These are phyloP conservation scores for Pocota personata DNA, from an alignment of 2,888 invertebrate species.

Conservation along the genomic window DNA sequence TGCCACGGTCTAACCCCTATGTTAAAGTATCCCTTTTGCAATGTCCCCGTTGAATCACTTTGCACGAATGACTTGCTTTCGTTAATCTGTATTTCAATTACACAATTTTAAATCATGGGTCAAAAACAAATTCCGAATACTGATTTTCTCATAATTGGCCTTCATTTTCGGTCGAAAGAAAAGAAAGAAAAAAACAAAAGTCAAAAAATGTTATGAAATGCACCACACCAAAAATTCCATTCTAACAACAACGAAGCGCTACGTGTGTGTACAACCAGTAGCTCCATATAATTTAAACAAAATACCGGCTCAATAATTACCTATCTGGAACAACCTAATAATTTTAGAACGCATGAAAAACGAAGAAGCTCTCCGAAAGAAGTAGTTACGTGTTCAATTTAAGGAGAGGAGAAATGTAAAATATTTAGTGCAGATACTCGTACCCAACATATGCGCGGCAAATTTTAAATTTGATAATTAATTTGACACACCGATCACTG, in stretches of 20 bases:
- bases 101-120: constrained; percentile 30
- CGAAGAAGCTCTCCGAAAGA: constrained; percentile 43
- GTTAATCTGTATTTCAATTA: constrained; percentile 61
- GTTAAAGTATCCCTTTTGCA: constrained; percentile 29
- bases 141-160: constrained; percentile 60
- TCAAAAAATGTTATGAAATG: constrained; percentile 48
- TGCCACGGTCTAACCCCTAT: constrained; percentile 36
- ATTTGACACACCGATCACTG: constrained; percentile 52
- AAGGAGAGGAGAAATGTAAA: constrained; percentile 32
- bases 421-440: constrained; percentile 61
- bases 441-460: constrained; percentile 57
- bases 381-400: constrained; percentile 46
- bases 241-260: constrained; percentile 61
- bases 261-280: constrained; percentile 68
- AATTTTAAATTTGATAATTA: constrained; percentile 43
- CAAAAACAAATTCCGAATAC: constrained; percentile 32
- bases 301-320: constrained; percentile 72
- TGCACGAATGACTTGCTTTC: constrained; percentile 23
- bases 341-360: constrained; percentile 69
- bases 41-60: constrained; percentile 13
- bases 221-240: constrained; percentile 60
- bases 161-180: constrained; percentile 17
- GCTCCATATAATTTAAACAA: constrained; percentile 69
- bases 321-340: constrained; percentile 69
- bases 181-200: constrained; percentile 4